These are phyloP conservation scores for Etheostoma spectabile DNA, from an alignment of 2,113 vertebrate genomes.

Conservation along the genomic window DNA sequence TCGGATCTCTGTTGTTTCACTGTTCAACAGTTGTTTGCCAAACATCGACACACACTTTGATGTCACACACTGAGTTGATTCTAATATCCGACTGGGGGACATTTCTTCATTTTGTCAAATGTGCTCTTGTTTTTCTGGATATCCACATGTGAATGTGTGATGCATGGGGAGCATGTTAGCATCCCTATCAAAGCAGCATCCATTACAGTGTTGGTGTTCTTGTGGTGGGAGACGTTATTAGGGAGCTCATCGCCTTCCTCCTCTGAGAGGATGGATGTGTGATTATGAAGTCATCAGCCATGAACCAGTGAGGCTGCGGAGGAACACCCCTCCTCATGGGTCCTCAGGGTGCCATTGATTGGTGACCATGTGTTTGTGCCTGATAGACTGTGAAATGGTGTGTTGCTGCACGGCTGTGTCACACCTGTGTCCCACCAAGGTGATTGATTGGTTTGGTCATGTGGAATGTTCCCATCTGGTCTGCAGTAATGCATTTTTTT, in stretches of 20 bases:
- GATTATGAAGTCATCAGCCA: slow-evolving; percentile 99
- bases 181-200: slow-evolving; percentile 69
- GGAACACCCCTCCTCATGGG: slow-evolving; percentile 87
- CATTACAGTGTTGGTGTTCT: slow-evolving; percentile 86
- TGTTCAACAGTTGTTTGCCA: slow-evolving; percentile 84
- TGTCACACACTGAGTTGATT: slow-evolving; percentile 82
- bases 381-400: slow-evolving; percentile 99
- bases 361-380: slow-evolving; percentile 99
- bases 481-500: slow-evolving; percentile 94
- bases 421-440: slow-evolving; percentile 99
- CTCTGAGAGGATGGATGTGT: slow-evolving; percentile 97
- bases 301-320: slow-evolving; percentile 94
- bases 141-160: slow-evolving; percentile 61
- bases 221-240: slow-evolving; percentile 93
- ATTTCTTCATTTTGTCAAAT: slow-evolving; percentile 68
- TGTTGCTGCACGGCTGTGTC: slow-evolving; percentile 99
- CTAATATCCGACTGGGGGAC: slow-evolving; percentile 74
- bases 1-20: slow-evolving; percentile 72
- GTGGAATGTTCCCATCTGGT: slow-evolving; percentile 99
- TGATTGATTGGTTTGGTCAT: slow-evolving; percentile 99
- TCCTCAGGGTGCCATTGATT: slow-evolving; percentile 99
- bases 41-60: slow-evolving; percentile 79
- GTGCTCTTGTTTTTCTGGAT: slow-evolving; percentile 41
- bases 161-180: slow-evolving; percentile 69
- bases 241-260: slow-evolving; percentile 94